These are phyloP conservation scores for Pocillopora grandis DNA, from an alignment of 92 coral and sea anemone species.

Conservation along the genomic window DNA sequence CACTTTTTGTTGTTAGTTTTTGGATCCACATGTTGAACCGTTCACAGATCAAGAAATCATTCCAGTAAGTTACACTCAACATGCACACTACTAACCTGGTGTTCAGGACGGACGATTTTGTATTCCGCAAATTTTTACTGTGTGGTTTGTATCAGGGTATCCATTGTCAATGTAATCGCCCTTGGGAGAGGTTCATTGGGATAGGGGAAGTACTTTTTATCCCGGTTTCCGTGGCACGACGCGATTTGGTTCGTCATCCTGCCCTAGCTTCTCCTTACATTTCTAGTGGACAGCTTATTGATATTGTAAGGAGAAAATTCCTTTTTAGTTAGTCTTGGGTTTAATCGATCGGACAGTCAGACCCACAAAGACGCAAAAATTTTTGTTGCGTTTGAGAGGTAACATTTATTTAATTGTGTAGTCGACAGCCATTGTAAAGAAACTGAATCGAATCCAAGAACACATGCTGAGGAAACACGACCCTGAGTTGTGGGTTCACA, in stretches of 20 bases:
- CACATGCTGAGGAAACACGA: constrained; percentile 93
- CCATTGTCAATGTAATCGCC: too few relatives aligned
- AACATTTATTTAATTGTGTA: not conserved
- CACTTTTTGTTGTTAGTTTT: constrained; percentile 49
- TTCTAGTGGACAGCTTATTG: too few relatives aligned
- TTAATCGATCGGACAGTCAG: not conserved
- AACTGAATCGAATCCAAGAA: constrained; percentile 88
- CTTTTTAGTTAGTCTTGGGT: too few relatives aligned
- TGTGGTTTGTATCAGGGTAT: too few relatives aligned
- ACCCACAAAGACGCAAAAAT: not conserved
- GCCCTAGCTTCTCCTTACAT: too few relatives aligned
- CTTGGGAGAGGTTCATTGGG: too few relatives aligned
- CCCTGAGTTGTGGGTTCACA: constrained; percentile 80
- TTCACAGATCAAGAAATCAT: constrained; percentile 61
- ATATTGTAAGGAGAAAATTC: too few relatives aligned
- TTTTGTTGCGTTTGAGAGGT: not conserved
- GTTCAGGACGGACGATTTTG: not conserved
- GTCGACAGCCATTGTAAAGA: constrained; percentile 96
- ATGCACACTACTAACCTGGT: not conserved
- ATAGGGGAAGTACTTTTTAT: too few relatives aligned
- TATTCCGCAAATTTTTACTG: too few relatives aligned
- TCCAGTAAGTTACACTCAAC: constrained; percentile 57
- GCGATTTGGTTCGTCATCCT: too few relatives aligned
- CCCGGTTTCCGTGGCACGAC: too few relatives aligned
- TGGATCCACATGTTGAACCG: constrained; percentile 68